Evolutionary conservation across 2,113 vertebrate species (phyloP), one percentile per base, ranked within the genome.

Genomic region (Rhipidura dahli): DNA sequence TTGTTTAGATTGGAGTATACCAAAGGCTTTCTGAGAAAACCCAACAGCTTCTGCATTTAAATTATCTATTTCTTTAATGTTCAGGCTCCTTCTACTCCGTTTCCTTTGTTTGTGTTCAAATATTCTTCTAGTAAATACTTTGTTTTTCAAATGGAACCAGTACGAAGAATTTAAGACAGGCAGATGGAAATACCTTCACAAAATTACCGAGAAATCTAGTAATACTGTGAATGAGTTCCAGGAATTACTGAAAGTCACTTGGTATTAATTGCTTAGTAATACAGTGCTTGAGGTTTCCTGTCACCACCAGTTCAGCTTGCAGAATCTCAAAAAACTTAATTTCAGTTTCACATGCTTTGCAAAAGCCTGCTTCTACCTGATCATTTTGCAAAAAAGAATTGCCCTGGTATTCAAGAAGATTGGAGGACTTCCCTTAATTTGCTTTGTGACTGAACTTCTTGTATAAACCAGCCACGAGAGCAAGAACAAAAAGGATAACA

Each of bases 171-270:
- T 86, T 60, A 63, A 86, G 30, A 23, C 45, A 80, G 8, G 19
- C 45, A 79, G 21, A 90, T 77, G 81, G 80, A 95, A 96, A 87
- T 47, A 83, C 10, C 75, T 97, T 91, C 53, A 90, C 2, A 84
- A 79, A 79, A 88, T 72, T 93, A 94, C 92, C 71, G 19, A 95
- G 88, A 91, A 96, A 78, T 60, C 9, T 42, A 70, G 68, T 54
- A 85, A 89, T 65, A 71, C 40, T 15, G 73, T 68, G 37, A 66
- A 86, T 24, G 87, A 73, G 65, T 93, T 96, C 92, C 92, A 89
- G 56, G 95, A 94, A 93, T 96, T 97, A 90, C 91, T 96, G 81
- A 87, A 96, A 96, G 76, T 93, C 68, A 89, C 37, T 91, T 82
- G 77, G 37, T 92, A 80, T 75, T 89, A 94, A 93, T 87, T 94